Conservation (phyloP, 2,888 invertebrate species). For the Thelaira solivaga region DNA sequence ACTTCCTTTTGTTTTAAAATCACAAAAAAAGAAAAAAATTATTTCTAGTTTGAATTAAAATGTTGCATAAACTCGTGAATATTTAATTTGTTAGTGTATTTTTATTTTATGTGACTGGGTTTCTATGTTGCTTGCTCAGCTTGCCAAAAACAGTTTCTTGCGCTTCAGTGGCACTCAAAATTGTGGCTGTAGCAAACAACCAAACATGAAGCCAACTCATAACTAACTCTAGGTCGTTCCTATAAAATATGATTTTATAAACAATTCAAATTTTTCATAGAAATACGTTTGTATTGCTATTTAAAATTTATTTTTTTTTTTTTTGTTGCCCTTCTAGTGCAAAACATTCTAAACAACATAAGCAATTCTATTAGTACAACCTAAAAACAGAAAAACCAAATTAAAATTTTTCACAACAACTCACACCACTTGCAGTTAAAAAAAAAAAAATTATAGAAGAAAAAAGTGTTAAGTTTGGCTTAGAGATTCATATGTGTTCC, state of each 20-base stretch:
- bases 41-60: constrained; percentile 18
- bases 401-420: constrained; percentile 16
- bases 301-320: too few species aligned
- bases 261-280: neutral
- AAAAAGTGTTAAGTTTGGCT: neutral
- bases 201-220: constrained; percentile 10
- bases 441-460: too few species aligned
- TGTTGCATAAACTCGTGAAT: too few species aligned
- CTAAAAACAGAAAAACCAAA: neutral
- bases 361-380: neutral
- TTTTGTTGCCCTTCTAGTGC: neutral
- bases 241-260: neutral
- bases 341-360: constrained; percentile 20
- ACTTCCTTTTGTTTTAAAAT: too few species aligned
- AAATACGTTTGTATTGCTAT: too few species aligned
- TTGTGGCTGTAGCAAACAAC: constrained; percentile 1
- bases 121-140: constrained; percentile 12
- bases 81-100: neutral
- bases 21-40: neutral
- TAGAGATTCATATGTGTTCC: neutral
- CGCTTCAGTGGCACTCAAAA: constrained; percentile 33
- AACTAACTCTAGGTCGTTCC: neutral
- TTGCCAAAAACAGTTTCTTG: constrained; percentile 47
- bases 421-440: constrained; percentile 4
- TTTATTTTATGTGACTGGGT: neutral